phyloP scores from a whole-genome alignment of 2,797 vertebrate genomes.

The Bradypodion ventrale region DNA sequence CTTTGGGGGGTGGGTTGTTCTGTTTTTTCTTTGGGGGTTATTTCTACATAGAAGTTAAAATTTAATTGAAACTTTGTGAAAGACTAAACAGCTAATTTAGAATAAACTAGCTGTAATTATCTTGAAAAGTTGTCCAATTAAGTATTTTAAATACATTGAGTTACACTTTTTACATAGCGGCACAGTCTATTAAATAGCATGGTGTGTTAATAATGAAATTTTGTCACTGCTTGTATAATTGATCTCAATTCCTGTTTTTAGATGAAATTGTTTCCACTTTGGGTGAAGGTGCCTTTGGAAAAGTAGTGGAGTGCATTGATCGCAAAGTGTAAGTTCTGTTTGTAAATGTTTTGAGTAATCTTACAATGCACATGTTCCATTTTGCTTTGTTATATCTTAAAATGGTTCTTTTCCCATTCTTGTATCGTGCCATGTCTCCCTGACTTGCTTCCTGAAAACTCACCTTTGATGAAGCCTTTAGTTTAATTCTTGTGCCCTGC shows the following conservation, averaged over 20 bases:
- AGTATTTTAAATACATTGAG: constrained; percentile 67
- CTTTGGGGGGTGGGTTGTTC: constrained; percentile 66
- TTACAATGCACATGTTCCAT: neutral
- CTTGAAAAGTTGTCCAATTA: constrained; percentile 72
- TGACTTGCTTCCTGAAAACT: neutral
- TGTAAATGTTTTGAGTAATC: neutral
- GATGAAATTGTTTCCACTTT: constrained; percentile 96
- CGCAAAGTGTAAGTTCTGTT: constrained; percentile 85
- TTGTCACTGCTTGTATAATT: constrained; percentile 58
- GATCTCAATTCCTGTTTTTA: constrained; percentile 77
- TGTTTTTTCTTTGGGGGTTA: constrained; percentile 61
- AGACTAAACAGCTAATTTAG: constrained; percentile 74
- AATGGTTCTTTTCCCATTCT: neutral
- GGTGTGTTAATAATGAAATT: constrained; percentile 51
- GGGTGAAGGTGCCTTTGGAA: constrained; percentile 98
- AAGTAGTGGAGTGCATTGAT: constrained; percentile 96
- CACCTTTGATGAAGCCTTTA: neutral
- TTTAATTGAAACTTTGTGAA: constrained; percentile 71
- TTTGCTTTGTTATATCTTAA: neutral
- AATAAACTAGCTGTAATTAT: constrained; percentile 71
- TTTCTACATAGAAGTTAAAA: constrained; percentile 78
- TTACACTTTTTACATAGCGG: constrained; percentile 60
- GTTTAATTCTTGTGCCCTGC: neutral
- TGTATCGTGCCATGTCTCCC: neutral
- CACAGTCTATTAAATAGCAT: constrained; percentile 63